Conservation (phyloP, 2,797 vertebrate species). For the Gila robusta region DNA sequence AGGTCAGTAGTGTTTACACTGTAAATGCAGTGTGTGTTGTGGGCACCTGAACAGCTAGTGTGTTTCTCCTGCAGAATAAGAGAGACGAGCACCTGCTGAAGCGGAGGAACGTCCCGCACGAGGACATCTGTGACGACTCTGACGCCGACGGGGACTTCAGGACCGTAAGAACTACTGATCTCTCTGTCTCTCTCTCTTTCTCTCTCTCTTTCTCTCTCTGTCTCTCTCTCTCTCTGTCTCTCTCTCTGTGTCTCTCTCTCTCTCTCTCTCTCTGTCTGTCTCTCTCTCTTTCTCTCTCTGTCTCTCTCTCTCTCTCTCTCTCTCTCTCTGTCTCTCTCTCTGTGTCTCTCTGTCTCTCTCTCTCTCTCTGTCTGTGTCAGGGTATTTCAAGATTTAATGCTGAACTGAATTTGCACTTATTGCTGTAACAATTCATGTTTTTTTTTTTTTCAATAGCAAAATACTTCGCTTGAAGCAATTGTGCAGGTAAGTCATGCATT, state of each 20-base stretch:
- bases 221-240: too few relatives aligned
- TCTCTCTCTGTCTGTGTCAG: not conserved
- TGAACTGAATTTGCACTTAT: not conserved
- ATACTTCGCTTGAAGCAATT: constrained; percentile 98
- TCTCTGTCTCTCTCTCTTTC: not conserved
- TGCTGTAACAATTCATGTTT: not conserved
- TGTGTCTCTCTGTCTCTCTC: too few relatives aligned
- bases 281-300: not conserved
- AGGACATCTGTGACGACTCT: constrained; percentile 96
- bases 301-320: too few relatives aligned
- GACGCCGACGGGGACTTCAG: constrained; percentile 95
- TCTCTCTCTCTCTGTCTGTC: not conserved
- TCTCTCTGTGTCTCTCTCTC: too few relatives aligned
- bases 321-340: too few relatives aligned
- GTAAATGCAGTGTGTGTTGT: not conserved
- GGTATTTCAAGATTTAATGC: not conserved
- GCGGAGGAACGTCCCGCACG: constrained; percentile 96
- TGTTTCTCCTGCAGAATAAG: constrained; percentile 85
- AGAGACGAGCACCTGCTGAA: constrained; percentile 98
- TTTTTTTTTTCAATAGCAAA: constrained; percentile 85
- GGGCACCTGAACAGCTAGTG: not conserved
- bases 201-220: too few relatives aligned
- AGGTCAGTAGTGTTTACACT: not conserved
- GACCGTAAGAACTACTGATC: constrained; percentile 81
- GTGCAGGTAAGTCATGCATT: constrained; percentile 88